These are phyloP conservation scores for Andrena cerasifolii DNA, from an alignment of 1,140 invertebrate species.

Conservation along the genomic window DNA sequence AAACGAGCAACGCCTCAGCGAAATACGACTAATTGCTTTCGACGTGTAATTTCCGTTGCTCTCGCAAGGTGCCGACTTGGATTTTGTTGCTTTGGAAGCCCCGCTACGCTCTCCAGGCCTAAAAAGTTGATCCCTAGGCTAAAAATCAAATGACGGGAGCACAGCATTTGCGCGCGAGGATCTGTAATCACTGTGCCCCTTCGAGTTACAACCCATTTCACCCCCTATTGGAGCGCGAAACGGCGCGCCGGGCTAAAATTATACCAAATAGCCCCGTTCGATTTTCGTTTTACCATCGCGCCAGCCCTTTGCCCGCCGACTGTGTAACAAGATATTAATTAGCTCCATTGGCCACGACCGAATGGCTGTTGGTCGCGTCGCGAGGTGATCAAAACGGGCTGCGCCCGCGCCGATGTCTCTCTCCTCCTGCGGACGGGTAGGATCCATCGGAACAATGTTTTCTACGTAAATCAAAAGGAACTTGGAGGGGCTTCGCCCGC, in stretches of 20 bases:
- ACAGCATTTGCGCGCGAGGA: too few species aligned
- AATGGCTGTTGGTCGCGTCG: neutral
- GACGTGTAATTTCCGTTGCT: neutral
- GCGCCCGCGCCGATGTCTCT: neutral
- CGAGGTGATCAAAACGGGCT: neutral
- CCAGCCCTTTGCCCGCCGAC: too few species aligned
- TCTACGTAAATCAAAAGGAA: slow-evolving; percentile 49
- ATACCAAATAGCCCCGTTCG: too few species aligned
- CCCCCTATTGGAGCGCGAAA: too few species aligned
- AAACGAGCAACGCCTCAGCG: neutral
- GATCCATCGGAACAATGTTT: slow-evolving; percentile 31
- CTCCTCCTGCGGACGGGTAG: neutral
- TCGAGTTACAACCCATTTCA: neutral
- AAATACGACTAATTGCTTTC: slow-evolving; percentile 16
- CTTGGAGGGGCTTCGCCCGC: slow-evolving; percentile 15
- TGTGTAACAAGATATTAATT: slow-evolving; percentile 1
- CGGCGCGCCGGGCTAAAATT: too few species aligned
- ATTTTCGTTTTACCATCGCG: too few species aligned
- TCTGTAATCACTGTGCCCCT: too few species aligned
- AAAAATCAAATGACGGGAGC: too few species aligned
- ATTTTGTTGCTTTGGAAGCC: too few species aligned
- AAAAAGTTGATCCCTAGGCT: too few species aligned
- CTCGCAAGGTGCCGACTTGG: too few species aligned
- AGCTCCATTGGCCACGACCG: neutral
- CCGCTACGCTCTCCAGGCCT: too few species aligned